These are phyloP conservation scores for Neodiprion lecontei DNA, from an alignment of 1,140 invertebrate species.

Conservation along the genomic window DNA sequence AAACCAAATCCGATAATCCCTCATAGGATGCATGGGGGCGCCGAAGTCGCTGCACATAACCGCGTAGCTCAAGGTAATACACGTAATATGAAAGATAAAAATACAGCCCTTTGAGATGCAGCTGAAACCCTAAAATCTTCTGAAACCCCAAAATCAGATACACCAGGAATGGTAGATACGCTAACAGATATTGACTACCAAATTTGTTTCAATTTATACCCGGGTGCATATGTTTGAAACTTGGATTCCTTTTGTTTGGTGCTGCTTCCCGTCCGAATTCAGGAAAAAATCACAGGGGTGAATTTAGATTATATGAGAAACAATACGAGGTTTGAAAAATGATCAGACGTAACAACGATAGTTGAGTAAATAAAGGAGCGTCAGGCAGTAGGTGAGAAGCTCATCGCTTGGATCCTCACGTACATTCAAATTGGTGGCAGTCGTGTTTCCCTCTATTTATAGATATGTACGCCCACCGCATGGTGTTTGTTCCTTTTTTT, in stretches of 20 bases:
- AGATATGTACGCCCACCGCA: neutral
- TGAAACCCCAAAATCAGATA: neutral
- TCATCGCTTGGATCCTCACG: neutral
- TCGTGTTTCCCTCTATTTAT: neutral
- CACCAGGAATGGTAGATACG: too few relatives aligned
- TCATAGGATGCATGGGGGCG: neutral
- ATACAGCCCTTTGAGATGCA: neutral
- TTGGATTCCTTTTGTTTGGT: too few relatives aligned
- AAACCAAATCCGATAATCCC: slow-evolving; percentile 12
- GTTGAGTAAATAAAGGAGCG: too few relatives aligned
- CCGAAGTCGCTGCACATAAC: neutral
- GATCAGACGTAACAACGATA: too few relatives aligned
- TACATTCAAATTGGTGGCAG: neutral
- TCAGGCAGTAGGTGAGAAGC: too few relatives aligned
- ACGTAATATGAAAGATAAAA: slow-evolving; percentile 9
- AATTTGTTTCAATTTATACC: neutral
- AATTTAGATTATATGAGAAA: too few relatives aligned
- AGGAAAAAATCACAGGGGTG: too few relatives aligned
- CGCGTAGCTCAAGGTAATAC: too few relatives aligned
- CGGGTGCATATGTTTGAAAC: too few relatives aligned
- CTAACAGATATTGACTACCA: too few relatives aligned
- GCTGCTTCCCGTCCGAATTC: too few relatives aligned
- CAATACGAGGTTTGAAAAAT: too few relatives aligned
- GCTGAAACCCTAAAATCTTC: neutral
- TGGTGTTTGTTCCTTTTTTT: neutral